These are phyloP conservation scores for Cyanistes caeruleus DNA, from an alignment of 2,113 vertebrate genomes.

Conservation along the genomic window DNA sequence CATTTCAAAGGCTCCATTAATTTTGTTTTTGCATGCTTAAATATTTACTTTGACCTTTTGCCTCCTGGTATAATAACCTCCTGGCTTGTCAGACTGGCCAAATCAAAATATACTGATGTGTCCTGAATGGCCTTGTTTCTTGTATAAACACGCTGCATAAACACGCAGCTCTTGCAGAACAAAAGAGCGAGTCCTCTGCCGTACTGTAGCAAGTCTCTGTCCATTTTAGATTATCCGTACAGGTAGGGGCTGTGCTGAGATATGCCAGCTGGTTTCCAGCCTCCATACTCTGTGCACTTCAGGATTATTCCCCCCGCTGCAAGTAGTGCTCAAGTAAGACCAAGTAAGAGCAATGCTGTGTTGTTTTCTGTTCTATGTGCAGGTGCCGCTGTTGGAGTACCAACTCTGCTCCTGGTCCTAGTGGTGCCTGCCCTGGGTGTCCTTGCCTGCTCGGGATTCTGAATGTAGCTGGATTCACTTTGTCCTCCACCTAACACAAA, in stretches of 20 bases:
- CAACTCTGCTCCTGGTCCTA: constrained; percentile 71
- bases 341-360: not conserved
- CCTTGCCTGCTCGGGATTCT: constrained; percentile 85
- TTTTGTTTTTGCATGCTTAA: constrained; percentile 53
- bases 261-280: not conserved
- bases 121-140: constrained; percentile 1
- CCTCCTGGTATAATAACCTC: constrained; percentile 20
- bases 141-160: constrained; percentile 33
- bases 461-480: constrained; percentile 85
- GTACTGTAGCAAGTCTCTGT: not conserved
- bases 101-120: constrained; percentile 13
- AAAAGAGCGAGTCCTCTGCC: not conserved
- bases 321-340: not conserved
- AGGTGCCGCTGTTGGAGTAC: constrained; percentile 73
- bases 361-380: constrained; percentile 6
- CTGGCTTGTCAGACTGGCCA: not conserved
- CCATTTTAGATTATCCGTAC: not conserved
- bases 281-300: not conserved
- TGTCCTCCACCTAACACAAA: constrained; percentile 76
- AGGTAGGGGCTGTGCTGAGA: not conserved
- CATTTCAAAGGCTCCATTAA: constrained; percentile 51
- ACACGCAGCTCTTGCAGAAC: not conserved
- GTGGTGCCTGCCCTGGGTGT: constrained; percentile 79
- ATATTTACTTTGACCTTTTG: constrained; percentile 69
- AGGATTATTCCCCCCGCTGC: rapidly evolving